Percentiles rank a stretch among this genome's conserved stretches.
Evolutionary conservation across 2,797 vertebrate species (phyloP).

Genomic region (Rhinichthys osculus): DNA sequence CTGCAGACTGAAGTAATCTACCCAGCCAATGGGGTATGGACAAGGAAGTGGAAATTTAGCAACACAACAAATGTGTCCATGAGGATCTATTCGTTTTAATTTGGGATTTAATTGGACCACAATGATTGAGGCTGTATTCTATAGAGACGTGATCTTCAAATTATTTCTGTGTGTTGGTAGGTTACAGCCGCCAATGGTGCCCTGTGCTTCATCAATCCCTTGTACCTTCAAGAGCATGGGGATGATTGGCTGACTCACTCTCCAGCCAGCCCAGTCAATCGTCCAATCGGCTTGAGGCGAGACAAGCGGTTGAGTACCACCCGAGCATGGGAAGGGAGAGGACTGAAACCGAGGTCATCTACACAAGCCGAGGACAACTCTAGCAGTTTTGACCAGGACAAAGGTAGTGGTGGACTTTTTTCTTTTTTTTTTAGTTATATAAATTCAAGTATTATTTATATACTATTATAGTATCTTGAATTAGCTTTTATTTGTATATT

Average conservation of each 20-base stretch:
- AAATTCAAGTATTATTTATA: neutral
- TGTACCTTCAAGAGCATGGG: constrained; percentile 83
- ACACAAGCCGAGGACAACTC: constrained; percentile 68
- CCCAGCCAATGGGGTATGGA: neutral
- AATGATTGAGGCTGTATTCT: neutral
- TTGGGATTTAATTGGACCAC: neutral
- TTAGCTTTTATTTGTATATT: neutral
- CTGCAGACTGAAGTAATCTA: no score
- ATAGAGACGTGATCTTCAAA: neutral
- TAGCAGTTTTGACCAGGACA: neutral
- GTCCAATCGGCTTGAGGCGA: constrained; percentile 69
- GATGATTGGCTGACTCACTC: constrained; percentile 78
- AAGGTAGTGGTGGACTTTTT: constrained; percentile 37
- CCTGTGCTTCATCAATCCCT: constrained; percentile 84
- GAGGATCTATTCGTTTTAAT: neutral
- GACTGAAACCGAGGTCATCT: constrained; percentile 71
- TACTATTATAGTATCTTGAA: neutral
- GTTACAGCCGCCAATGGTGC: constrained; percentile 76
- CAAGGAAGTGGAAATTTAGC: neutral
- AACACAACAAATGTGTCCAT: neutral
- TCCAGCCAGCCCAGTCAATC: neutral
- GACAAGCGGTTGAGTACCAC: constrained; percentile 72
- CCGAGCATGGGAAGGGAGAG: constrained; percentile 79
- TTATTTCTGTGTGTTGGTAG: constrained; percentile 53
- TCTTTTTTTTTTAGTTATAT: neutral